Evolutionary conservation across 2,113 vertebrate genomes (phyloP).

Genomic region (Pipa parva): DNA sequence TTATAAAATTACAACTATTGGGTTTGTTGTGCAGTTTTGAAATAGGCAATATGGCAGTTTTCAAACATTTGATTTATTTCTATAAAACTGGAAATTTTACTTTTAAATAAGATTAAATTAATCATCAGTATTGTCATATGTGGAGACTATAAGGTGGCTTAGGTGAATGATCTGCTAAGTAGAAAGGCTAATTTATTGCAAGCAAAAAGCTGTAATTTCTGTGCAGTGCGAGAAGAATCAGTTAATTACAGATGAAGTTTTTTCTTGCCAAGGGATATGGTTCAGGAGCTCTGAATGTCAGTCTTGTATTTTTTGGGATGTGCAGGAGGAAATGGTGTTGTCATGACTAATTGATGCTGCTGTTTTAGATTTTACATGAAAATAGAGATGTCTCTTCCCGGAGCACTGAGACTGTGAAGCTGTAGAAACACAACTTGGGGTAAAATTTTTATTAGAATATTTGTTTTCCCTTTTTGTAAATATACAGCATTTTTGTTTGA

Average conservation of each 20-base stretch:
- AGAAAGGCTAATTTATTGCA: conserved; percentile 2
- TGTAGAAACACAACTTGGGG: too few relatives aligned
- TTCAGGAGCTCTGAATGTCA: conserved; percentile 13
- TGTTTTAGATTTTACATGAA: neutral
- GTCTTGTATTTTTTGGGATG: neutral
- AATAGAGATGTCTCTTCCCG: neutral
- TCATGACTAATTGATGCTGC: neutral
- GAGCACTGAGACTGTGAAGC: too few relatives aligned
- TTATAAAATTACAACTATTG: too few relatives aligned
- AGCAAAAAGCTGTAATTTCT: conserved; percentile 34
- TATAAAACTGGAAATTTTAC: too few relatives aligned
- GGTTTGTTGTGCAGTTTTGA: too few relatives aligned
- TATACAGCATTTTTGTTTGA: too few relatives aligned
- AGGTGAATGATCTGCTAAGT: neutral
- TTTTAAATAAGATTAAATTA: too few relatives aligned
- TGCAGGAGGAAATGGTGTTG: neutral
- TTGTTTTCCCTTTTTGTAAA: too few relatives aligned
- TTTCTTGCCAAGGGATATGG: neutral
- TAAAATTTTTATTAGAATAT: too few relatives aligned
- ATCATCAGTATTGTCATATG: neutral
- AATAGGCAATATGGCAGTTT: too few relatives aligned
- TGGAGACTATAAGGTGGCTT: neutral
- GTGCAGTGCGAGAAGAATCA: conserved; percentile 12
- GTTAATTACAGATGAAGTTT: conserved; percentile 24
- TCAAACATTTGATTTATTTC: too few relatives aligned